Evolutionary conservation across 2,797 vertebrate genomes (phyloP), one percentile per base, ranked within the genome.

Genomic region (Halcyon badia): DNA sequence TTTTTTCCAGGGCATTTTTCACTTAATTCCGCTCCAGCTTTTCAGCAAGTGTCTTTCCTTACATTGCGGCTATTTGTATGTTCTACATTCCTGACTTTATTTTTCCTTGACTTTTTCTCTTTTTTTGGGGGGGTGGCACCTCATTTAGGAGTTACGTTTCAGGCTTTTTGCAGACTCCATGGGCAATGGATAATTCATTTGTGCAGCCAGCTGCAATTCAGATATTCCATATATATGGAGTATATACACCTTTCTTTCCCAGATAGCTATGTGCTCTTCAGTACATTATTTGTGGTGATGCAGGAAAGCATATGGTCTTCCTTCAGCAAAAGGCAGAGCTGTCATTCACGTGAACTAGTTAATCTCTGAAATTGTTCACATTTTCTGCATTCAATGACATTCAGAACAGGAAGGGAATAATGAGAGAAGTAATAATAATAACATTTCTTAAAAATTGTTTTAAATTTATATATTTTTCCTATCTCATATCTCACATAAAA

Each of bases 1-100:
- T 42, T 81, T 88, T 77, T 78, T 89, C 24, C 10, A n/a, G 64
- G n/a, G 44, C 51, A 76, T 82, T 92, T 92, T 95, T 87, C 25
- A 58, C 30, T 61, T 61, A 41, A 61, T 83, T 61, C 33, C 46
- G 14, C 20, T 76, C 51, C 64, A 79, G 14, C 18, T 90, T 87
- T 69, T 76, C 54, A 54, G 39, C 30, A 83, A 93, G 35, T 87
- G n/a, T 25, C 46, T 83, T 85, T 65, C 68, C 60, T 73, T 79
- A 51, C 11, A 17, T 30, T 83, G 37, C 30, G 77, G 33, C 51
- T 87, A 46, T 87, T 87, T 79, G 9, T 87, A 37, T 65, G 15
- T 72, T 89, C 37, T 37, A n/a, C 33, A 42, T 80, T 80, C 42
- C 73, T 83, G 58, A 46, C 35, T 61, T 87, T 49, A 60, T 75